Evolutionary conservation across 1,140 invertebrate species (phyloP).

Genomic region (Pseudachorutes palmiensis): DNA sequence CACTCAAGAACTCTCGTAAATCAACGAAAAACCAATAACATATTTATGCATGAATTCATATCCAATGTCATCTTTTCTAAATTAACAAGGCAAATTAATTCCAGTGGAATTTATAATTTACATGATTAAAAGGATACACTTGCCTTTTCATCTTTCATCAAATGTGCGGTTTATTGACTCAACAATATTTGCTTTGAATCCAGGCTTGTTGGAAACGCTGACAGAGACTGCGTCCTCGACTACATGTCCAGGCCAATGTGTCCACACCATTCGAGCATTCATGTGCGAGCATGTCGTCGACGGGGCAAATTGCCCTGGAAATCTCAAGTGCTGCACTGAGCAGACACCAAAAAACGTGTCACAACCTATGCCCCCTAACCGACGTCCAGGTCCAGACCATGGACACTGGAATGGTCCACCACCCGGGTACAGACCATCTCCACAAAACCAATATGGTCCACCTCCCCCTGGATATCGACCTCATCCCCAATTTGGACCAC

Average conservation of each 20-base stretch:
- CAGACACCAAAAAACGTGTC: not conserved
- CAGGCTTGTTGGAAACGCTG: slow-evolving; percentile 53
- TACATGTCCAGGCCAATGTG: slow-evolving; percentile 75
- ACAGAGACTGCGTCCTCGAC: slow-evolving; percentile 70
- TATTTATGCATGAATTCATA: no score
- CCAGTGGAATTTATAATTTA: not conserved
- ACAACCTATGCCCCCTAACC: slow-evolving; percentile 12
- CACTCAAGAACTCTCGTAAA: no score
- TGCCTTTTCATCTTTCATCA: no score
- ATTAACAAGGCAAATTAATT: not conserved
- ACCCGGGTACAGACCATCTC: slow-evolving; percentile 41
- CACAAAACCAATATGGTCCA: slow-evolving; percentile 14
- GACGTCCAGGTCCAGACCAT: not conserved
- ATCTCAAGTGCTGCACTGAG: slow-evolving; percentile 64
- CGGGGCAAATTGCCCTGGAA: slow-evolving; percentile 38
- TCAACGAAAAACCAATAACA: no score
- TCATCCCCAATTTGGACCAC: no score
- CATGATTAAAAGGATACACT: no score
- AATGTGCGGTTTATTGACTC: no score
- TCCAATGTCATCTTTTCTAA: not conserved
- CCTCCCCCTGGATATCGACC: slow-evolving; percentile 9
- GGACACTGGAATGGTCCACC: not conserved
- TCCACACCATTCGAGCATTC: slow-evolving; percentile 67
- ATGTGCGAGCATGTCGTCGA: slow-evolving; percentile 76
- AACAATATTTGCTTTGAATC: not conserved